phyloP scores from a whole-genome alignment of 2,888 invertebrate genomes.

The Zhuqinia jingwanae region DNA sequence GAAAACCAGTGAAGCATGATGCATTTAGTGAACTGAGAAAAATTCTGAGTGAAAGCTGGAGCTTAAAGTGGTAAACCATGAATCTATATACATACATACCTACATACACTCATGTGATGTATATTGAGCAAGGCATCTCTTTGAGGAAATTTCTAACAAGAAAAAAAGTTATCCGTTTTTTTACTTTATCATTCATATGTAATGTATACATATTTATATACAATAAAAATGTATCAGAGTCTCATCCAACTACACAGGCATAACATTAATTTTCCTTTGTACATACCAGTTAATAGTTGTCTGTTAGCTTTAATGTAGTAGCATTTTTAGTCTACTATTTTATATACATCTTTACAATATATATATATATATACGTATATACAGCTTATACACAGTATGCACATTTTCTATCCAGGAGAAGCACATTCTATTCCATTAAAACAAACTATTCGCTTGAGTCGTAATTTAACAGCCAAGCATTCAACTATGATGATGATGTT shows the following conservation, averaged over 20 bases:
- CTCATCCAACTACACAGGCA: background rate
- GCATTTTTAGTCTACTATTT: constrained; percentile 6
- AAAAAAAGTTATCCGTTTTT: background rate
- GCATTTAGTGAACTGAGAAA: constrained; percentile 67
- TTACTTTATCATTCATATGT: too few relatives aligned
- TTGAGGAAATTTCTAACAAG: background rate
- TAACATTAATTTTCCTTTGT: constrained; percentile 37
- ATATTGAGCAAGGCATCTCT: background rate
- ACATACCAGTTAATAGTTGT: background rate
- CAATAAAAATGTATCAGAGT: too few relatives aligned
- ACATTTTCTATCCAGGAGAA: background rate
- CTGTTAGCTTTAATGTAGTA: background rate
- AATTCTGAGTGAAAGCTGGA: constrained; percentile 68
- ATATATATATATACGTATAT: background rate
- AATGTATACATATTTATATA: too few relatives aligned
- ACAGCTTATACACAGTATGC: too few relatives aligned
- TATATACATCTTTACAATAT: background rate
- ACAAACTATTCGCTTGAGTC: background rate
- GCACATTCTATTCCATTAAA: constrained; percentile 18
- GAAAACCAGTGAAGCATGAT: constrained; percentile 60
- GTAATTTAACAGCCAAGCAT: too few relatives aligned
- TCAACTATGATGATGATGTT: too few relatives aligned
- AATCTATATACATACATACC: background rate
- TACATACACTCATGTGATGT: background rate
- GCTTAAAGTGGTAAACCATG: constrained; percentile 61